Percentiles rank a stretch among this genome's conserved stretches.
These are phyloP conservation scores for Ammodytes marinus DNA, from an alignment of 2,113 vertebrate species.

Conservation along the genomic window DNA sequence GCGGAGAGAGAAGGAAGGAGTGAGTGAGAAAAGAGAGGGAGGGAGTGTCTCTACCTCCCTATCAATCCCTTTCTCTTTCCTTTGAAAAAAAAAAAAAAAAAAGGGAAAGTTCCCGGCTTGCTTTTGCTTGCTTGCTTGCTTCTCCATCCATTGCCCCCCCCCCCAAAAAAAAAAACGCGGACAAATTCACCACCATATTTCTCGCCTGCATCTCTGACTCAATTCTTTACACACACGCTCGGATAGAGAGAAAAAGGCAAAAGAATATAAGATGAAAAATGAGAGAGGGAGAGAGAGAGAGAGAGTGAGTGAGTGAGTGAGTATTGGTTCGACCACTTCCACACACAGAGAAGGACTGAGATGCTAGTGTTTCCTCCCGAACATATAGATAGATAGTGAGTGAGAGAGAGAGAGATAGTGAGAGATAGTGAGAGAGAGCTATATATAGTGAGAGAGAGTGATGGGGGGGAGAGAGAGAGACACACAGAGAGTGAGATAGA, in stretches of 20 bases:
- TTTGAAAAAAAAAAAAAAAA: constrained; percentile 33
- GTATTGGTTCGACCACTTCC: constrained; percentile 58
- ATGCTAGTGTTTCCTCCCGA: constrained; percentile 53
- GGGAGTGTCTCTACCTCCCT: constrained; percentile 64
- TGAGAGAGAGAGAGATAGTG: constrained; percentile 32
- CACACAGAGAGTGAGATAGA: no score
- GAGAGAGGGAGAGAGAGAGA: neutral
- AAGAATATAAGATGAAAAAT: neutral
- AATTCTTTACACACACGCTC: neutral
- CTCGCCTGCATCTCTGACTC: constrained; percentile 14
- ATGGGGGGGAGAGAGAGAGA: no score
- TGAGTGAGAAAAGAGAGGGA: constrained; percentile 36
- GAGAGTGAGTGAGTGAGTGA: constrained; percentile 10
- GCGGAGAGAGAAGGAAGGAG: constrained; percentile 35
- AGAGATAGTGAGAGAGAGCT: constrained; percentile 4
- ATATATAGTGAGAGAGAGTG: no score
- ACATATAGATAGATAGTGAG: no score
- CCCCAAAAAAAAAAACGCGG: constrained; percentile 21
- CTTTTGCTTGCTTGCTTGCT: constrained; percentile 31
- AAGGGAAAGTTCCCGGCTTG: constrained; percentile 74
- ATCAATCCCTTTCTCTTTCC: constrained; percentile 59
- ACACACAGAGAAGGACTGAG: constrained; percentile 57
- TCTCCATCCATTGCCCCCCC: constrained; percentile 36
- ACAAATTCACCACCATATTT: constrained; percentile 42
- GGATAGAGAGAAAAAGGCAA: neutral